Conservation (phyloP, 2,113 vertebrate species). For the Terrapene triunguis region DNA sequence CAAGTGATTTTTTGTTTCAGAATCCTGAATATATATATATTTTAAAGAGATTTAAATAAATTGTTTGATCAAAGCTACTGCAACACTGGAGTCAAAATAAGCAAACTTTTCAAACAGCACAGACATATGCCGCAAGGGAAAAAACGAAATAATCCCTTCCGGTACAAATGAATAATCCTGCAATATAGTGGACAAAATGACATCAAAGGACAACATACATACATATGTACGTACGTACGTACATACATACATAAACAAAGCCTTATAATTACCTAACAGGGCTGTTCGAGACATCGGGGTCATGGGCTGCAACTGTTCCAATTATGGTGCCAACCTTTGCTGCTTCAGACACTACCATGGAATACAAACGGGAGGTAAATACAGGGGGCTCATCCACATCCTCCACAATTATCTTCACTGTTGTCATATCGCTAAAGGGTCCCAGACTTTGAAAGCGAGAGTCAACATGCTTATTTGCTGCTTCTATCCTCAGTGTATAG, state of each 20-base stretch:
- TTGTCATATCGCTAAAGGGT: slow-evolving; percentile 90
- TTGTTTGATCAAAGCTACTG: neutral
- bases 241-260: neutral
- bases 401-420: slow-evolving; percentile 91
- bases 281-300: slow-evolving; percentile 91
- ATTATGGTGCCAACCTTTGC: slow-evolving; percentile 91
- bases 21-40: neutral
- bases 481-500: slow-evolving; percentile 92
- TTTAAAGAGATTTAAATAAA: neutral
- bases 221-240: neutral
- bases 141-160: neutral
- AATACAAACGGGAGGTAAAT: slow-evolving; percentile 85
- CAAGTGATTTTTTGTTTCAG: neutral
- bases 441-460: slow-evolving; percentile 90
- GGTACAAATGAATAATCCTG: neutral
- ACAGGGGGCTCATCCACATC: slow-evolving; percentile 94
- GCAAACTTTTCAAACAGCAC: neutral
- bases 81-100: neutral
- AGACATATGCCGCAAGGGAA: neutral
- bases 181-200: neutral
- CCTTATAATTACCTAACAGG: slow-evolving; percentile 87
- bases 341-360: slow-evolving; percentile 93
- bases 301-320: slow-evolving; percentile 91
- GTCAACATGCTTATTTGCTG: slow-evolving; percentile 92
- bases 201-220: neutral